Evolutionary conservation across 2,113 vertebrate genomes (phyloP).

Genomic region (Pseudonaja textilis): DNA sequence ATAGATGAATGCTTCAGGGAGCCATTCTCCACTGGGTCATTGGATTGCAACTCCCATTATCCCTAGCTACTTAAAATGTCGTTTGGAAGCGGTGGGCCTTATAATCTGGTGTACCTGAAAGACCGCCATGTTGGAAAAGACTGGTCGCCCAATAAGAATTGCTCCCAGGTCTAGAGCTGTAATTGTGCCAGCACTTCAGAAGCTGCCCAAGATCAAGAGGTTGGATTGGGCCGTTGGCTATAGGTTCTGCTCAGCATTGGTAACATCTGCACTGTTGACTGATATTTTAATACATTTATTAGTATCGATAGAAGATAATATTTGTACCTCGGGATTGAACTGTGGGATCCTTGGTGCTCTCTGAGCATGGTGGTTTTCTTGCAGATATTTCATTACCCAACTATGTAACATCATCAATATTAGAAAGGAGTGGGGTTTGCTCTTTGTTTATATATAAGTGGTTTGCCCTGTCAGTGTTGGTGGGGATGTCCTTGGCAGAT

Average conservation of each 20-base stretch:
- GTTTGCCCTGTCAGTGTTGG: no score
- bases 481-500: no score
- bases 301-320: no score
- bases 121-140: neutral
- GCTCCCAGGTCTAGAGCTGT: neutral
- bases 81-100: neutral
- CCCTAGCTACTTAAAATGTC: neutral
- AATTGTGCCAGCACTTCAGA: neutral
- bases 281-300: slow-evolving; percentile 6
- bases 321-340: no score
- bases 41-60: neutral
- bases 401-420: no score
- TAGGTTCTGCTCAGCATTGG: slow-evolving; percentile 39
- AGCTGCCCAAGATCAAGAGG: neutral
- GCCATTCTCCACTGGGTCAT: no score
- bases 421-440: no score
- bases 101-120: neutral
- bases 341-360: no score
- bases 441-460: no score
- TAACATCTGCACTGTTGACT: slow-evolving; percentile 44
- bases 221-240: slow-evolving; percentile 41
- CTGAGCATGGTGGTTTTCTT: no score
- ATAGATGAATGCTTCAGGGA: neutral
- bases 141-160: neutral
- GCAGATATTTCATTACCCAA: no score